phyloP scores from a whole-genome alignment of 2,888 invertebrate genomes.

The Athrips mouffetella region DNA sequence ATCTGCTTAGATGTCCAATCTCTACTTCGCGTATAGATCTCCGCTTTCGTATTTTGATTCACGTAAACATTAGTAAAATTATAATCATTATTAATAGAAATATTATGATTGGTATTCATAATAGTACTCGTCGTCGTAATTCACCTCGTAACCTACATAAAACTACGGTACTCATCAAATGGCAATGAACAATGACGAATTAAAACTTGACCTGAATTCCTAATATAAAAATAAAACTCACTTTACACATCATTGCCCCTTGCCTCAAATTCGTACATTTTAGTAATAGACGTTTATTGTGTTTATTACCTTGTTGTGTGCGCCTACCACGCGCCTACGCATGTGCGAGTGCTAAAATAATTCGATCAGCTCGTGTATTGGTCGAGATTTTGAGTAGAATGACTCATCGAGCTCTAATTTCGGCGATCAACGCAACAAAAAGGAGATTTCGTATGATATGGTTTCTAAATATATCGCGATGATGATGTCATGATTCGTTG shows the following conservation, averaged over 20 bases:
- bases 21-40: neutral
- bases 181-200: constrained; percentile 7
- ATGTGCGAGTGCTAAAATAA: constrained; percentile 52
- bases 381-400: constrained; percentile 33
- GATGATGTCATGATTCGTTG: constrained; percentile 37
- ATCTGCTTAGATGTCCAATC: neutral
- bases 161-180: neutral
- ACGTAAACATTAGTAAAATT: too few species aligned
- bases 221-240: constrained; percentile 27
- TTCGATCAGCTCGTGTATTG: constrained; percentile 46
- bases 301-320: constrained; percentile 66
- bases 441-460: constrained; percentile 41
- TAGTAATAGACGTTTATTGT: constrained; percentile 54
- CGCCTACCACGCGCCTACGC: constrained; percentile 70
- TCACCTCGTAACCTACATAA: neutral
- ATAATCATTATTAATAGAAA: too few species aligned
- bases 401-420: constrained; percentile 63
- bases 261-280: constrained; percentile 29
- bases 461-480: constrained; percentile 44
- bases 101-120: too few species aligned
- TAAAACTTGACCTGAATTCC: constrained; percentile 41
- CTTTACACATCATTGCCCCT: constrained; percentile 7
- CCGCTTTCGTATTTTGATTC: neutral
- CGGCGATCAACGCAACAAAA: constrained; percentile 58
- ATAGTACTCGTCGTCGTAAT: too few species aligned